Conservation (phyloP, 2,113 vertebrate genomes). For the Rhabdomys dilectus region DNA sequence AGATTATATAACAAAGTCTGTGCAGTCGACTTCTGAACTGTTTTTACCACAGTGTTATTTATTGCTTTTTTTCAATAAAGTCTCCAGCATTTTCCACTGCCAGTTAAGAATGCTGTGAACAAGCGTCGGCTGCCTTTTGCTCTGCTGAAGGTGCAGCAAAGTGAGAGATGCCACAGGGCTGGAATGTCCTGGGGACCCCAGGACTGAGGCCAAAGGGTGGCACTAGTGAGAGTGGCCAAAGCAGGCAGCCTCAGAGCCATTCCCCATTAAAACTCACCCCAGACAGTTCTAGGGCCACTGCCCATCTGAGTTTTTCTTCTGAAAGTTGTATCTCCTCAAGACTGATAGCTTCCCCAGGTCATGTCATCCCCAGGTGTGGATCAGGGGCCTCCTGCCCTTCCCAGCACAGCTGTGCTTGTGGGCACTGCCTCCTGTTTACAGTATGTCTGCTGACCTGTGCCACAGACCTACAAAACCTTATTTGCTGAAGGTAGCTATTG, state of each 20-base stretch:
- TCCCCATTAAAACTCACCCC: no score
- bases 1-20: slow-evolving; percentile 96
- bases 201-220: background rate
- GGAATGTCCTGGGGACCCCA: background rate
- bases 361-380: background rate
- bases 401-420: background rate
- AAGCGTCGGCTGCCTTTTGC: slow-evolving; percentile 33
- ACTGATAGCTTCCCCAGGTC: background rate
- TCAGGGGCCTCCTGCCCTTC: background rate
- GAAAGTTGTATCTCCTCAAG: background rate
- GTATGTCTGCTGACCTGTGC: background rate
- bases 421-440: background rate
- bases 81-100: slow-evolving; percentile 98
- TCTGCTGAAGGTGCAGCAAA: background rate
- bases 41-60: slow-evolving; percentile 99
- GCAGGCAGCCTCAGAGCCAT: background rate
- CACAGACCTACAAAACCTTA: background rate
- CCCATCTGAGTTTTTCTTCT: background rate
- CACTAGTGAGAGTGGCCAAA: background rate
- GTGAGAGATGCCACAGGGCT: background rate
- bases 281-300: background rate
- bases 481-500: background rate
- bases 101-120: slow-evolving; percentile 86
- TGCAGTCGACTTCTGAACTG: slow-evolving; percentile 98
- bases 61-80: slow-evolving; percentile 99